These are phyloP conservation scores for Corapipo altera DNA, from an alignment of 2,113 vertebrate species.

Conservation along the genomic window DNA sequence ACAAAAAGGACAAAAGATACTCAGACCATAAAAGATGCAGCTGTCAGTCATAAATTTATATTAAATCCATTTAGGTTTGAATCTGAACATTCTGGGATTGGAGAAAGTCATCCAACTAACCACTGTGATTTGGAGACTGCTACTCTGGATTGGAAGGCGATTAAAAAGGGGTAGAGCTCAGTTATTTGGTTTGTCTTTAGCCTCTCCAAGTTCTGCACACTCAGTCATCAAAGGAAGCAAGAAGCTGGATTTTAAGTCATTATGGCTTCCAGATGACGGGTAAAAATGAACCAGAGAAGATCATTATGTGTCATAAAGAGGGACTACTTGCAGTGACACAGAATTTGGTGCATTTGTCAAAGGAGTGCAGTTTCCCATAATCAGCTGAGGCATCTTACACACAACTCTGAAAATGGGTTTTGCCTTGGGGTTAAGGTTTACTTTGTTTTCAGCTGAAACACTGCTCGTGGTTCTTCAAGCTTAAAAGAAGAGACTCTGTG, in stretches of 20 bases:
- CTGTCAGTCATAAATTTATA: background rate
- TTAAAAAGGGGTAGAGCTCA: background rate
- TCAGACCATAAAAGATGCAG: background rate
- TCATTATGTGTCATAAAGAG: background rate
- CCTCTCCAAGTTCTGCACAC: background rate
- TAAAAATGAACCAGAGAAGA: background rate
- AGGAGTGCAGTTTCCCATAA: background rate
- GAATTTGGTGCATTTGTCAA: background rate
- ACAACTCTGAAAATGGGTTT: background rate
- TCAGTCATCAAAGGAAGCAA: background rate
- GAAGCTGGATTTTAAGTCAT: background rate
- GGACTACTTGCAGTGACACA: background rate
- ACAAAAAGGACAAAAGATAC: background rate
- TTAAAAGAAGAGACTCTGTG: background rate
- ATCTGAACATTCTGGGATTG: background rate
- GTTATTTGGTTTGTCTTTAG: background rate
- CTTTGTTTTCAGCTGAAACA: background rate
- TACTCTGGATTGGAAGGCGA: background rate
- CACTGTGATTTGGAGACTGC: background rate
- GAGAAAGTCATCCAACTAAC: background rate
- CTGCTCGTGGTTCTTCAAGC: background rate
- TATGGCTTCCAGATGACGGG: background rate
- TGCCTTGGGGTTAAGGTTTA: background rate
- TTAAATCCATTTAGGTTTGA: background rate
- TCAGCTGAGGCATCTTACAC: background rate